Evolutionary conservation across 2,797 vertebrate species (phyloP).

Genomic region (Pelochelys cantorii): DNA sequence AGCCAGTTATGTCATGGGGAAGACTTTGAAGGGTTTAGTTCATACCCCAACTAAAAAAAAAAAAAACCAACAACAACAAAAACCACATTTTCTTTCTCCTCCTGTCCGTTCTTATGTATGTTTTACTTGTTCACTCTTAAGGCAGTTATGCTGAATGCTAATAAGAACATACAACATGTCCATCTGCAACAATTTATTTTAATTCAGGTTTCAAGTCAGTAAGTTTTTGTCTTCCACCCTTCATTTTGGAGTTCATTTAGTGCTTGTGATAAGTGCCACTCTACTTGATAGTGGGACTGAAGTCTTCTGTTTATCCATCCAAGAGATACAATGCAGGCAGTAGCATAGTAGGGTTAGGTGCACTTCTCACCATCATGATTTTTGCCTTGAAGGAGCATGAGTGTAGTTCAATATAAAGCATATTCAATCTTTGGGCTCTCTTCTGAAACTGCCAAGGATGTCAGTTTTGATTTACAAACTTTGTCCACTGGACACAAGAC

Average conservation of each 20-base stretch:
- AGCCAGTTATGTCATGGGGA: fast-evolving
- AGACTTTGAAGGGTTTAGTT: background rate
- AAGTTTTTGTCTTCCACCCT: background rate
- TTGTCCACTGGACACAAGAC: background rate
- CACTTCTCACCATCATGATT: slow-evolving; percentile 25
- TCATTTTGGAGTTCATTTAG: slow-evolving; percentile 47
- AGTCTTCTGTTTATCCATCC: slow-evolving; percentile 51
- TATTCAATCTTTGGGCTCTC: slow-evolving; percentile 19
- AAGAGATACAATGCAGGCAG: background rate
- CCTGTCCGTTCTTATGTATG: fast-evolving
- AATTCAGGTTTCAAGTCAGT: background rate
- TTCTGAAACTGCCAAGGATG: slow-evolving; percentile 6
- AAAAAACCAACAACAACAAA: no score
- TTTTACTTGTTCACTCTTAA: background rate
- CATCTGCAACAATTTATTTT: background rate
- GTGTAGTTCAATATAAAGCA: background rate
- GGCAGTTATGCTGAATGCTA: background rate
- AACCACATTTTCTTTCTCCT: fast-evolving
- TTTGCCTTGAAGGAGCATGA: background rate
- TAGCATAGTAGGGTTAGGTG: slow-evolving; percentile 17
- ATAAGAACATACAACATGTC: background rate
- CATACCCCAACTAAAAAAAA: no score
- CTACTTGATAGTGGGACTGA: slow-evolving; percentile 53
- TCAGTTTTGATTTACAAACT: slow-evolving; percentile 63
- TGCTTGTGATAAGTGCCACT: slow-evolving; percentile 40